These are phyloP conservation scores for Drosophila novamexicana DNA, from an alignment of 1,140 invertebrate genomes.

Conservation along the genomic window DNA sequence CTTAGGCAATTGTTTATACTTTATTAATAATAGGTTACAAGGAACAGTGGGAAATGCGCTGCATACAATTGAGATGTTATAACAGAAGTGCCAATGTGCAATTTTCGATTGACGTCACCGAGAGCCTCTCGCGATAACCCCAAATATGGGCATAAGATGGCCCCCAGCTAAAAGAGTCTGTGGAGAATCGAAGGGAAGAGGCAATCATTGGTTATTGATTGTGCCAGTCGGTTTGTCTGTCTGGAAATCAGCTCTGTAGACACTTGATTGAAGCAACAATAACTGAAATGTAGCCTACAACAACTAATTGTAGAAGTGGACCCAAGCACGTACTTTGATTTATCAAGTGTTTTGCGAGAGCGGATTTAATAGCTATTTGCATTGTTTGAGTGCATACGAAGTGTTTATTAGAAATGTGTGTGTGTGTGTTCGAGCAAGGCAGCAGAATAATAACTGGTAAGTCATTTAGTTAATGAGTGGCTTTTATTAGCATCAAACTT, in stretches of 20 bases:
- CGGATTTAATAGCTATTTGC: constrained; percentile 21
- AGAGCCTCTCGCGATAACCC: constrained; percentile 57
- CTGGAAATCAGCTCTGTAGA: constrained; percentile 11
- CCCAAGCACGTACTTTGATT: constrained; percentile 16
- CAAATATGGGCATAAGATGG: constrained; percentile 20
- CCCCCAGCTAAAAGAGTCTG: constrained; percentile 5
- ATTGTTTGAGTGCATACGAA: constrained; percentile 38
- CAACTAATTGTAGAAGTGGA: constrained; percentile 4
- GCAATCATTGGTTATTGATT: constrained; percentile 20
- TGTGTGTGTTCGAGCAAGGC: neutral
- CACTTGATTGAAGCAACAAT: constrained; percentile 30
- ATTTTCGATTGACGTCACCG: constrained; percentile 65
- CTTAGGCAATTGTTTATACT: constrained; percentile 1
- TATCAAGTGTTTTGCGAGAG: constrained; percentile 24
- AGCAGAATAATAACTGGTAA: neutral
- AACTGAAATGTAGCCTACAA: constrained; percentile 8
- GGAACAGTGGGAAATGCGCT: constrained; percentile 5
- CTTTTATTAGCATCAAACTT: constrained; percentile 14
- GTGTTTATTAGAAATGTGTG: constrained; percentile 15
- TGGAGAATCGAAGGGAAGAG: neutral
- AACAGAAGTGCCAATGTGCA: constrained; percentile 42
- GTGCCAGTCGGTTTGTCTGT: neutral
- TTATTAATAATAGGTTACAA: constrained; percentile 3
- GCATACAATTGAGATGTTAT: constrained; percentile 50
- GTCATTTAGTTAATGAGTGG: constrained; percentile 1